Conservation (phyloP, 2,113 vertebrate species). For the Tamias sibiricus region DNA sequence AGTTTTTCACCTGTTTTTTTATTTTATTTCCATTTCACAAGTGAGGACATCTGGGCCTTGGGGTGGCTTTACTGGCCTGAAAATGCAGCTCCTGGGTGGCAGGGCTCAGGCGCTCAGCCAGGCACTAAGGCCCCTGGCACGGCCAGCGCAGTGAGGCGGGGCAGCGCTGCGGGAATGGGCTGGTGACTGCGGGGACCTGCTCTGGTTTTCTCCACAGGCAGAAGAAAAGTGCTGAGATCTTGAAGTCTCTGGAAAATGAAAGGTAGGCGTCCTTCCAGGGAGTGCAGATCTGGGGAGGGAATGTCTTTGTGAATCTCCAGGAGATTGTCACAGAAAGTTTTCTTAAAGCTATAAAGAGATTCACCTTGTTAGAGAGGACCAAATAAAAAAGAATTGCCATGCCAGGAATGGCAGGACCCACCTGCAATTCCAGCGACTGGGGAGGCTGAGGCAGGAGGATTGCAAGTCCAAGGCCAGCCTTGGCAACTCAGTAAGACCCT, state of each 20-base stretch:
- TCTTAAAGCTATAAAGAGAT: background rate
- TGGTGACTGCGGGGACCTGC: background rate
- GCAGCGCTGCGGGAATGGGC: background rate
- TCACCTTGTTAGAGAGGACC: background rate
- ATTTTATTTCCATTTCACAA: background rate
- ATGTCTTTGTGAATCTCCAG: background rate
- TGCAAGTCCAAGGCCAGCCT: background rate
- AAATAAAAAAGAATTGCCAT: background rate
- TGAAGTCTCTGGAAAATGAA: slow-evolving; percentile 95
- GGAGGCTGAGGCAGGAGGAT: background rate
- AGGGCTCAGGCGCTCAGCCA: background rate
- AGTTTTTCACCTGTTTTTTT: background rate
- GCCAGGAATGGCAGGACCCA: too few species aligned
- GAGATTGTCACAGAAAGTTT: background rate
- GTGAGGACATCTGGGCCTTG: background rate
- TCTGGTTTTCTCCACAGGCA: slow-evolving; percentile 86
- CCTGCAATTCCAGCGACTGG: background rate
- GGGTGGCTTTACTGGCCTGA: background rate
- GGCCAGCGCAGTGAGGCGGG: background rate
- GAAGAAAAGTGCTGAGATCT: slow-evolving; percentile 92
- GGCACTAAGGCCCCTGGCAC: too few species aligned
- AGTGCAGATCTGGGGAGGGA: background rate
- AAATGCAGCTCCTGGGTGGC: too few species aligned
- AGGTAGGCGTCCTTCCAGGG: slow-evolving; percentile 86
- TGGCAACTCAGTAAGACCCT: too few species aligned